Percentiles rank a stretch among this genome's conserved stretches.
phyloP scores from a whole-genome alignment of 2,888 invertebrate species.

The Tipula unca region DNA sequence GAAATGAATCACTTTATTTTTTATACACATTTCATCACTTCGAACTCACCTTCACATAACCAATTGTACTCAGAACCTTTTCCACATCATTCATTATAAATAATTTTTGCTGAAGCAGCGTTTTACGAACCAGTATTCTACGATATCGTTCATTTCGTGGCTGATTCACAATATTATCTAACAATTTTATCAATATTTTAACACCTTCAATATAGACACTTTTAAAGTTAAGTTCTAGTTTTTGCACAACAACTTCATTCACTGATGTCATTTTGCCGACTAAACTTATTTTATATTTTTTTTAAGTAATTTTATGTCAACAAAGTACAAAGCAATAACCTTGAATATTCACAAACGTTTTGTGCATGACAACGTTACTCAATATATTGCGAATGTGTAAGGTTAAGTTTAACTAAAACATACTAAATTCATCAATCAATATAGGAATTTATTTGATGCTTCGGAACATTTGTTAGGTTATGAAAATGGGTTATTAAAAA shows the following conservation, averaged over 20 bases:
- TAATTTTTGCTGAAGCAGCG: slow-evolving; percentile 38
- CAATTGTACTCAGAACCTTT: slow-evolving; percentile 35
- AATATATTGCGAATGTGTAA: too few relatives aligned
- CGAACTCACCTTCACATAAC: slow-evolving; percentile 30
- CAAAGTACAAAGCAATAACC: not conserved
- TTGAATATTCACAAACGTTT: not conserved
- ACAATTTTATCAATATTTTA: slow-evolving; percentile 35
- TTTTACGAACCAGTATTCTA: slow-evolving; percentile 37
- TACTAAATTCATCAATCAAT: not conserved
- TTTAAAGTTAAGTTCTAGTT: slow-evolving; percentile 26
- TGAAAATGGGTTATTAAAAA: too few relatives aligned
- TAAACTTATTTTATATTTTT: too few relatives aligned
- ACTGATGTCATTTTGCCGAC: slow-evolving; percentile 22
- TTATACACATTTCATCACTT: not conserved
- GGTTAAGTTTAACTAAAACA: not conserved
- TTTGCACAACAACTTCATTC: slow-evolving; percentile 18
- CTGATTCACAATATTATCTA: slow-evolving; percentile 39
- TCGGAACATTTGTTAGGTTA: too few relatives aligned
- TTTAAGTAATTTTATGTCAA: not conserved
- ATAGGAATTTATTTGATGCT: too few relatives aligned
- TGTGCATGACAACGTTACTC: not conserved
- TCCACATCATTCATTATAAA: slow-evolving; percentile 33
- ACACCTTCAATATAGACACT: slow-evolving; percentile 36
- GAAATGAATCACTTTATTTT: not conserved
- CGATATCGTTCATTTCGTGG: slow-evolving; percentile 38